phyloP scores from a whole-genome alignment of 2,797 vertebrate species.

The Oryzias dopingdopingensis region DNA sequence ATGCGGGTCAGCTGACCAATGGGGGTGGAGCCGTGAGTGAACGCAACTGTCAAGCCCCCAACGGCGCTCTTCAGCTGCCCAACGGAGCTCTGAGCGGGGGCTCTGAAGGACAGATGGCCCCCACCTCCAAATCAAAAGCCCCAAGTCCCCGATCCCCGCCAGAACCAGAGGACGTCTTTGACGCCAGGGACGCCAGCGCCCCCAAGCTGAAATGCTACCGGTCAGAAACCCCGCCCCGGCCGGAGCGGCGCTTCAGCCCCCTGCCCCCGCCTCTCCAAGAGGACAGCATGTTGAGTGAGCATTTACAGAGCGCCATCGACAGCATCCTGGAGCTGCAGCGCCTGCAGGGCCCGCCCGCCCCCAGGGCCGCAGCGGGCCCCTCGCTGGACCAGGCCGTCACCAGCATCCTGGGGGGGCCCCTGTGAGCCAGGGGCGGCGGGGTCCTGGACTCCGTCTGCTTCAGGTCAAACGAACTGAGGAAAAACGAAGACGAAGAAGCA shows the following conservation, averaged over 20 bases:
- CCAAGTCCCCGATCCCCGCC: constrained; percentile 37
- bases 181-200: constrained; percentile 56
- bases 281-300: constrained; percentile 79
- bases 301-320: constrained; percentile 84
- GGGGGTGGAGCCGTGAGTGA: constrained; percentile 46
- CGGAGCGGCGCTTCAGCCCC: constrained; percentile 48
- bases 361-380: constrained; percentile 54
- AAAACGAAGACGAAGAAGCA: constrained; percentile 48
- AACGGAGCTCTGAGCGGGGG: constrained; percentile 34
- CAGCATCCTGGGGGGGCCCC: constrained; percentile 76
- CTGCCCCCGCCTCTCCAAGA: constrained; percentile 60
- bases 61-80: constrained; percentile 31
- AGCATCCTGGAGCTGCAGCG: constrained; percentile 84
- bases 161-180: constrained; percentile 40
- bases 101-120: constrained; percentile 15
- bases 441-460: neutral
- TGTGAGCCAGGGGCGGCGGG: constrained; percentile 50
- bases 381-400: constrained; percentile 75
- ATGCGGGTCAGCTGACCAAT: constrained; percentile 69
- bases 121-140: constrained; percentile 33
- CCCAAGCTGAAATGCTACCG: constrained; percentile 72
- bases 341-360: constrained; percentile 73
- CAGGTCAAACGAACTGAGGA: constrained; percentile 29
- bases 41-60: constrained; percentile 37
- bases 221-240: constrained; percentile 47